These are phyloP conservation scores for Anguilla obscura DNA, from an alignment of 2,797 vertebrate genomes.

Conservation along the genomic window DNA sequence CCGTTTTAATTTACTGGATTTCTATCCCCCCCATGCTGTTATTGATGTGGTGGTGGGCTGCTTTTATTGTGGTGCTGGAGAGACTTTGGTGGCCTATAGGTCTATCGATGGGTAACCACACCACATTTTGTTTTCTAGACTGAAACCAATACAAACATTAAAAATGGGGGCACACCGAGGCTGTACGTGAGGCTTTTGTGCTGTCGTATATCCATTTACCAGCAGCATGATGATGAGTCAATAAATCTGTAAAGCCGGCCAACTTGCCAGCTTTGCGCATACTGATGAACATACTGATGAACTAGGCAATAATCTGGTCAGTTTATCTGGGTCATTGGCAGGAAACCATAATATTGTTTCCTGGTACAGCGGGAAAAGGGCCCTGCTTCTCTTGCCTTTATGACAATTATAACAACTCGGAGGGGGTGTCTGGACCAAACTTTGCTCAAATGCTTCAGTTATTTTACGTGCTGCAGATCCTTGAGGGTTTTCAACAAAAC, in stretches of 20 bases:
- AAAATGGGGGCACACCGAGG: too few species aligned
- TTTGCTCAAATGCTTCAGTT: too few species aligned
- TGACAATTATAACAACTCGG: background rate
- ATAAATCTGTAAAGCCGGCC: background rate
- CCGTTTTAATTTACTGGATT: background rate
- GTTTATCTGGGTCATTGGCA: background rate
- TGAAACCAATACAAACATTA: background rate
- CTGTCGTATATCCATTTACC: background rate
- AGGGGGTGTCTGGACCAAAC: too few species aligned
- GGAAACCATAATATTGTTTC: background rate
- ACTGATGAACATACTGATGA: background rate
- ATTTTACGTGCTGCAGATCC: too few species aligned
- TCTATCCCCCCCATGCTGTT: background rate
- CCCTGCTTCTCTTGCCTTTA: background rate
- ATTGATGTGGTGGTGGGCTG: background rate
- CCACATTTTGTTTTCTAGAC: background rate
- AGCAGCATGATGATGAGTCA: background rate
- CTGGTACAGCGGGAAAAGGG: background rate
- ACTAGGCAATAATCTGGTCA: background rate
- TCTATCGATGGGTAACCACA: background rate
- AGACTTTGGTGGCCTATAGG: background rate
- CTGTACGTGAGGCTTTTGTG: background rate
- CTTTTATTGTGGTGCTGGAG: background rate
- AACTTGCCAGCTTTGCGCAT: background rate
- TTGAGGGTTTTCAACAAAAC: too few species aligned